These are phyloP conservation scores for Tupaia tana DNA, from an alignment of 2,113 vertebrate genomes.

Conservation along the genomic window DNA sequence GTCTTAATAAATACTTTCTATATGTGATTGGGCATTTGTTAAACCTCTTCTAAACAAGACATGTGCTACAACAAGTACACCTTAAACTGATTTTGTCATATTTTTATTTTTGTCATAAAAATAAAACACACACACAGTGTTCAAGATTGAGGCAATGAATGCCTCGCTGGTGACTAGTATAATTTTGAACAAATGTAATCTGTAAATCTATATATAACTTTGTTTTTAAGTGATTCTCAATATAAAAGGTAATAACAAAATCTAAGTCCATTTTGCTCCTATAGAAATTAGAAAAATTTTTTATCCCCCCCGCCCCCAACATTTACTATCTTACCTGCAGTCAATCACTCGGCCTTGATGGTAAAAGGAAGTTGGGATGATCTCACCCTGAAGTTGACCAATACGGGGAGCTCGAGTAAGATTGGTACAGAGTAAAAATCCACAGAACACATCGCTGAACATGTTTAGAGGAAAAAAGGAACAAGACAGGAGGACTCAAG, in stretches of 20 bases:
- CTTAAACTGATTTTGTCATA: not conserved
- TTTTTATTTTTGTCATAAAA: not conserved
- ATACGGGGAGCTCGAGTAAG: conserved; percentile 93
- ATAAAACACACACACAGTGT: not conserved
- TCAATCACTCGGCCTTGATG: conserved; percentile 96
- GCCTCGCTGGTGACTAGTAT: not conserved
- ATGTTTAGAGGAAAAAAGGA: conserved; percentile 46
- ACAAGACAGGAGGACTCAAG: conserved; percentile 2
- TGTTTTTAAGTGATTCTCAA: conserved; percentile 5
- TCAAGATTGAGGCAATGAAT: not conserved
- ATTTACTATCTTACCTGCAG: conserved; percentile 91
- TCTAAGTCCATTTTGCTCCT: not conserved
- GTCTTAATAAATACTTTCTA: conserved; percentile 49
- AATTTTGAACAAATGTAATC: conserved; percentile 34
- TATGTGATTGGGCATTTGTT: not conserved
- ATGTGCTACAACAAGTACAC: not conserved
- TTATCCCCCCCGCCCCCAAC: too few relatives aligned
- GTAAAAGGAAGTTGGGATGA: conserved; percentile 95
- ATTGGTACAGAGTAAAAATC: conserved; percentile 96
- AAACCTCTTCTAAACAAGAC: conserved; percentile 28
- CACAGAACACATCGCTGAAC: conserved; percentile 97
- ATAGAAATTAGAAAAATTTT: not conserved
- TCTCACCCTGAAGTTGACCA: conserved; percentile 95
- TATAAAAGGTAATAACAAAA: conserved; percentile 15
- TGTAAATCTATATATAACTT: conserved; percentile 15